Percentiles rank a stretch among this genome's conserved stretches.
Conservation (phyloP, 2,888 invertebrate genomes). For the Emmelina monodactyla region DNA sequence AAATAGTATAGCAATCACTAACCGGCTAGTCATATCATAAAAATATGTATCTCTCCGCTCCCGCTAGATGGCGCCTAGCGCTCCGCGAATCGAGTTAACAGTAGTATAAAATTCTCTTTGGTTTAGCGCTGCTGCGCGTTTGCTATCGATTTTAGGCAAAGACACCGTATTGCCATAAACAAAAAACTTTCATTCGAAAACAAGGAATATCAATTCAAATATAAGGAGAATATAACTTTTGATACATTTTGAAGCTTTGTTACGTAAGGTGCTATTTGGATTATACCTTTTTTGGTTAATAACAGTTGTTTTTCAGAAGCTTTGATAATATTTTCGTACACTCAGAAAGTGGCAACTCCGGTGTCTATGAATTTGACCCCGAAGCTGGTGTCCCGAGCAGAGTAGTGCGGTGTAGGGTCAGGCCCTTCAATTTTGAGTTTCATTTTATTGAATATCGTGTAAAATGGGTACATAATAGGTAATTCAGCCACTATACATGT, state of each 20-base stretch:
- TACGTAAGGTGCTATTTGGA: no score
- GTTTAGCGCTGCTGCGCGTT: constrained; percentile 46
- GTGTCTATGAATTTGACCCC: constrained; percentile 67
- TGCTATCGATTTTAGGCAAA: constrained; percentile 50
- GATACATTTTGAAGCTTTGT: no score
- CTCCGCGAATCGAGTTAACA: constrained; percentile 16
- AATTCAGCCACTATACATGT: constrained; percentile 35
- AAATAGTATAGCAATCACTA: no score
- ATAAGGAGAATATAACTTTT: no score
- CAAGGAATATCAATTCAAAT: constrained; percentile 4
- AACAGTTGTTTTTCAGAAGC: no score
- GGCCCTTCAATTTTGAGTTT: constrained; percentile 60
- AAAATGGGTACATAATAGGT: constrained; percentile 67
- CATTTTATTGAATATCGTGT: constrained; percentile 50
- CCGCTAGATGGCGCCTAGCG: constrained; percentile 40
- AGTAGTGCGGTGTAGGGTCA: constrained; percentile 60
- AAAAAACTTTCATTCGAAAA: constrained; percentile 28
- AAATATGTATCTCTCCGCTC: neutral
- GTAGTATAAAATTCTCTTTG: constrained; percentile 29
- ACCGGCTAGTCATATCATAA: no score
- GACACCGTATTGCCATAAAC: constrained; percentile 34
- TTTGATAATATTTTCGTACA: no score
- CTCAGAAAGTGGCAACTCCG: constrained; percentile 38
- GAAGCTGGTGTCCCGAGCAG: constrained; percentile 63
- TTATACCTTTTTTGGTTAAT: no score